phyloP scores from a whole-genome alignment of 2,888 invertebrate species.

The Cenopis cana region DNA sequence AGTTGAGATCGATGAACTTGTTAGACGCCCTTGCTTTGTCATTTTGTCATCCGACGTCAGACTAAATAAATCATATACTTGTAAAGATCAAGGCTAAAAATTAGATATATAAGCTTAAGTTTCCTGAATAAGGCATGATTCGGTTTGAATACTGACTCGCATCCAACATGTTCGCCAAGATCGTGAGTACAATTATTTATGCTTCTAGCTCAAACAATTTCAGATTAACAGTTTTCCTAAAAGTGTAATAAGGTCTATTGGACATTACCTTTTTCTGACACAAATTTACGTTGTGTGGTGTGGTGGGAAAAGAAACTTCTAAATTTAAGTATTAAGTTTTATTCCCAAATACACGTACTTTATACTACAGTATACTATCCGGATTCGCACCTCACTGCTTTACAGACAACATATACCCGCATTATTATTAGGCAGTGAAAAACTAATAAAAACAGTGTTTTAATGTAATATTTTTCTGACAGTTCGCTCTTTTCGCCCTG shows the following conservation, averaged over 20 bases:
- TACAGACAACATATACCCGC: too few relatives aligned
- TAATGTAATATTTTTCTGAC: constrained; percentile 47
- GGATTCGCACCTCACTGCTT: too few relatives aligned
- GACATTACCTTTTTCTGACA: too few relatives aligned
- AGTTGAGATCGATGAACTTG: constrained; percentile 61
- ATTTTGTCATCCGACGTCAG: constrained; percentile 56
- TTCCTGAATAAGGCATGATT: constrained; percentile 47
- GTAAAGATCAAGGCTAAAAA: constrained; percentile 69
- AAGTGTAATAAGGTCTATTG: neutral
- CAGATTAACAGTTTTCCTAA: neutral
- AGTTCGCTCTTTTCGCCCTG: constrained; percentile 81
- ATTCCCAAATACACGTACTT: too few relatives aligned
- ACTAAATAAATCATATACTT: constrained; percentile 56
- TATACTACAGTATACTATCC: too few relatives aligned
- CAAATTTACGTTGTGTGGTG: too few relatives aligned
- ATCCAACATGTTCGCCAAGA: constrained; percentile 69
- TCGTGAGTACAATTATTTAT: constrained; percentile 59
- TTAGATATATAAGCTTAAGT: constrained; percentile 64
- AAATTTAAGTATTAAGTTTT: too few relatives aligned
- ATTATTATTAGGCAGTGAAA: neutral
- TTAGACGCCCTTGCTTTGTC: constrained; percentile 52
- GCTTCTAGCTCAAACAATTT: neutral
- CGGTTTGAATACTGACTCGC: constrained; percentile 59
- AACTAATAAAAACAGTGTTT: neutral
- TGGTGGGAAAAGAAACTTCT: too few relatives aligned